Evolutionary conservation across 2,888 invertebrate species (phyloP).

Genomic region (Resseliella maxima): DNA sequence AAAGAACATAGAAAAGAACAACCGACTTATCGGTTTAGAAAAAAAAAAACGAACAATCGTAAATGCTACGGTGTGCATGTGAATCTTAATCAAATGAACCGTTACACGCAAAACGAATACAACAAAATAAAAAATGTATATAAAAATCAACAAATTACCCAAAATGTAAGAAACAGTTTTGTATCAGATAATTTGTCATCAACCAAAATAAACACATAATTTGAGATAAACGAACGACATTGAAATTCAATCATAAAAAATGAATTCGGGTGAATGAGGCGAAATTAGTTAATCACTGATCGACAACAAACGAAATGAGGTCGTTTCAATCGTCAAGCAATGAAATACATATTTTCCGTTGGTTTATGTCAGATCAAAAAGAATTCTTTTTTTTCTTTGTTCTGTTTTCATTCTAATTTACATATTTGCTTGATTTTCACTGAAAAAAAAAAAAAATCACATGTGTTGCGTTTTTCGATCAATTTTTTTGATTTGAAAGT

Average conservation of each 20-base stretch:
- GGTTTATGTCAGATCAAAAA: neutral
- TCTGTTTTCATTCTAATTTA: neutral
- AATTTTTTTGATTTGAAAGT: slow-evolving; percentile 24
- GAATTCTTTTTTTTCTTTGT: neutral
- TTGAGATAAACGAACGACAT: slow-evolving; percentile 1
- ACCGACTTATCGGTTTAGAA: neutral
- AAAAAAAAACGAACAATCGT: too few species aligned
- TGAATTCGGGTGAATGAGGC: neutral
- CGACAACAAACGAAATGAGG: neutral
- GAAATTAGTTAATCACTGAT: neutral
- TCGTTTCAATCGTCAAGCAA: neutral
- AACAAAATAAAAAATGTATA: neutral
- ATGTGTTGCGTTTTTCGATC: neutral
- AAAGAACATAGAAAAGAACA: neutral
- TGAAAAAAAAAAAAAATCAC: neutral
- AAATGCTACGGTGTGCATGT: neutral
- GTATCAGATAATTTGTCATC: slow-evolving; percentile 33
- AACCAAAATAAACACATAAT: slow-evolving; percentile 4
- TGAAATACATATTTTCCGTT: neutral
- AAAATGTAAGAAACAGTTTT: neutral
- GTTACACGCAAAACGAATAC: neutral
- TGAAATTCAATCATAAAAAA: neutral
- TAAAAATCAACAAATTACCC: neutral
- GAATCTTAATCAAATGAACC: neutral
- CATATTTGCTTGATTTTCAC: neutral